phyloP scores from a whole-genome alignment of 2,797 vertebrate genomes.

The Betta splendens region DNA sequence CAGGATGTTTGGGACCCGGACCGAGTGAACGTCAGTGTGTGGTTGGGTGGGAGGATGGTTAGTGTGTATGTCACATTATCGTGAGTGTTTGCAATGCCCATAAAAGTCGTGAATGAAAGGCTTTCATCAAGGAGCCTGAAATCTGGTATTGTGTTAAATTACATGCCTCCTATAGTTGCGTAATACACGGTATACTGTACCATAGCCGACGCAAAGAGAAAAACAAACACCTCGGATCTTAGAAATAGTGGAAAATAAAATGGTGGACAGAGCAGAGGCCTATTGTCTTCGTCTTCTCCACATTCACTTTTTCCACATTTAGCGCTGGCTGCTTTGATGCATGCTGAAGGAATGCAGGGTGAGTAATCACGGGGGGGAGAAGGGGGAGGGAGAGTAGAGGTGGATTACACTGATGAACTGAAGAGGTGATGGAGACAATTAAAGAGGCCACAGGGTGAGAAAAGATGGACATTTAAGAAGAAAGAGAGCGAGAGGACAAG shows the following conservation, averaged over 20 bases:
- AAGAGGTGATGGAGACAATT: constrained; percentile 79
- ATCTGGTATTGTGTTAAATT: constrained; percentile 58
- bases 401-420: constrained; percentile 72
- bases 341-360: constrained; percentile 77
- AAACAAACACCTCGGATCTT: constrained; percentile 55
- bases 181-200: constrained; percentile 28
- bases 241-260: constrained; percentile 71
- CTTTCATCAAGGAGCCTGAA: constrained; percentile 22
- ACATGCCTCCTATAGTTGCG: constrained; percentile 25
- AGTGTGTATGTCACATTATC: constrained; percentile 39
- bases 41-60: constrained; percentile 46
- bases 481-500: constrained; percentile 50
- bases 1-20: constrained; percentile 88
- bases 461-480: constrained; percentile 73
- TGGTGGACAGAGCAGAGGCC: constrained; percentile 62
- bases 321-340: constrained; percentile 79
- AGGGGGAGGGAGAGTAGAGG: constrained; percentile 41
- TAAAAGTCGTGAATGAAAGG: constrained; percentile 62
- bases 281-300: constrained; percentile 70
- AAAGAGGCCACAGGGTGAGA: constrained; percentile 77
- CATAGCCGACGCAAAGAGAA: constrained; percentile 28
- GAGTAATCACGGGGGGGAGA: constrained; percentile 72
- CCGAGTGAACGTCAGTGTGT: constrained; percentile 75
- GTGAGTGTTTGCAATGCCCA: constrained; percentile 44
- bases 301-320: constrained; percentile 85